Percentiles rank a stretch among this genome's conserved stretches.
phyloP scores from a whole-genome alignment of 1,140 invertebrate species.

The Lordiphosa mommai region DNA sequence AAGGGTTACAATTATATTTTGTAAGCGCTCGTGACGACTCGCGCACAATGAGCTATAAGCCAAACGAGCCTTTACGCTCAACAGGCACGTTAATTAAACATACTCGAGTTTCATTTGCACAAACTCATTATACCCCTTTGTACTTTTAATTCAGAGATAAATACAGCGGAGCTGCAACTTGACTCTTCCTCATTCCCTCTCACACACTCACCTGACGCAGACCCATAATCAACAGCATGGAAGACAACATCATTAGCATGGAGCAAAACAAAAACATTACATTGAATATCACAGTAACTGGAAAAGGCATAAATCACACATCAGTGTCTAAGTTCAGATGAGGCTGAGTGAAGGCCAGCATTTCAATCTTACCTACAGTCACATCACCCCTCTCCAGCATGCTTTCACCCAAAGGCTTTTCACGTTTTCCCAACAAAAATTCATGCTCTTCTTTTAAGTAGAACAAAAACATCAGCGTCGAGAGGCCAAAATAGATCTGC shows the following conservation, averaged over 20 bases:
- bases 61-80: too few relatives aligned
- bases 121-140: too few relatives aligned
- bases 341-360: neutral
- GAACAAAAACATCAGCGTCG: constrained; percentile 60
- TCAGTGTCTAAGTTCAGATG: constrained; percentile 23
- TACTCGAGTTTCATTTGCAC: neutral
- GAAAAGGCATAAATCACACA: constrained; percentile 38
- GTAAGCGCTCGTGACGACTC: too few relatives aligned
- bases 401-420: constrained; percentile 53
- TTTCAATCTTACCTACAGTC: constrained; percentile 48
- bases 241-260: constrained; percentile 58
- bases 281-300: constrained; percentile 77
- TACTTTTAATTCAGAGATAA: too few relatives aligned
- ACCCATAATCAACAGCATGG: constrained; percentile 54
- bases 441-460: constrained; percentile 65
- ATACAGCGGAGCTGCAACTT: too few relatives aligned
- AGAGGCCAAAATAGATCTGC: constrained; percentile 68
- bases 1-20: neutral
- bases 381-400: constrained; percentile 66
- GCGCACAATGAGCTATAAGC: too few relatives aligned
- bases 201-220: constrained; percentile 57
- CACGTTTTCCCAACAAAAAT: constrained; percentile 49
- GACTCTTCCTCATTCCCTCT: too few relatives aligned
- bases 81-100: too few relatives aligned
- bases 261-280: constrained; percentile 71